A percentile compares a stretch with the other conserved stretches of the same genome.
phyloP scores from a whole-genome alignment of 2,888 invertebrate genomes.

The Nomada goodeniana region DNA sequence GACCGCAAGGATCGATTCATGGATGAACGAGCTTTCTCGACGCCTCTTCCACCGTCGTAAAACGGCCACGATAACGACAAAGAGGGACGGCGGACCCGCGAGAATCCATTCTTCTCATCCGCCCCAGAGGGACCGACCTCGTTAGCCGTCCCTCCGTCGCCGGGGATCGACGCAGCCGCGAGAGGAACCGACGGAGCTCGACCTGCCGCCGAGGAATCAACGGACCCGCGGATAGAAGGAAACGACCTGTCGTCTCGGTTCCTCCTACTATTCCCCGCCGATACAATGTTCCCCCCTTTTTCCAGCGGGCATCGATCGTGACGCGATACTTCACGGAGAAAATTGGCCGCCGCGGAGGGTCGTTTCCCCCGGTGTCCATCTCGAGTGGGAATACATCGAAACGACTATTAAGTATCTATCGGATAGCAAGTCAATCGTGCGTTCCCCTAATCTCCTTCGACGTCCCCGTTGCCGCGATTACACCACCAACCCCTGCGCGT shows the following conservation, averaged over 20 bases:
- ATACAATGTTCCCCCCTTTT: neutral
- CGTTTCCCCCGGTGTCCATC: conserved; percentile 27
- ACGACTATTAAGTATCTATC: conserved; percentile 62
- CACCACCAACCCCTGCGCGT: conserved; percentile 27
- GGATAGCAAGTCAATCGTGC: conserved; percentile 57
- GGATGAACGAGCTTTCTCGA: conserved; percentile 47
- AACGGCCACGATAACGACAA: conserved; percentile 28
- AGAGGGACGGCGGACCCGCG: neutral
- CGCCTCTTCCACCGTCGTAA: neutral
- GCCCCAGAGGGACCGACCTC: conserved; percentile 2
- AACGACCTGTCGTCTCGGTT: neutral
- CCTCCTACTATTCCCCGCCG: neutral
- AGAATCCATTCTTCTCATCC: neutral
- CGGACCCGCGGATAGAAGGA: neutral
- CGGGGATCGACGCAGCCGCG: too few relatives aligned
- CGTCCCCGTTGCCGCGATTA: conserved; percentile 31
- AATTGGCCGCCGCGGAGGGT: conserved; percentile 48
- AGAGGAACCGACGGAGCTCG: neutral
- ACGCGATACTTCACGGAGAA: conserved; percentile 63
- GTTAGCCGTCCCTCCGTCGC: neutral
- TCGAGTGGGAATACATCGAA: conserved; percentile 58
- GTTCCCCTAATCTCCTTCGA: conserved; percentile 26
- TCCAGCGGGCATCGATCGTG: conserved; percentile 17
- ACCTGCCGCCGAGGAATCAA: neutral
- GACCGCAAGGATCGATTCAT: conserved; percentile 57